A percentile compares a stretch with the other conserved stretches of the same genome.
Conservation (phyloP, 37 sponge, comb jelly and placozoan species). For the Eunapius fragilis region DNA sequence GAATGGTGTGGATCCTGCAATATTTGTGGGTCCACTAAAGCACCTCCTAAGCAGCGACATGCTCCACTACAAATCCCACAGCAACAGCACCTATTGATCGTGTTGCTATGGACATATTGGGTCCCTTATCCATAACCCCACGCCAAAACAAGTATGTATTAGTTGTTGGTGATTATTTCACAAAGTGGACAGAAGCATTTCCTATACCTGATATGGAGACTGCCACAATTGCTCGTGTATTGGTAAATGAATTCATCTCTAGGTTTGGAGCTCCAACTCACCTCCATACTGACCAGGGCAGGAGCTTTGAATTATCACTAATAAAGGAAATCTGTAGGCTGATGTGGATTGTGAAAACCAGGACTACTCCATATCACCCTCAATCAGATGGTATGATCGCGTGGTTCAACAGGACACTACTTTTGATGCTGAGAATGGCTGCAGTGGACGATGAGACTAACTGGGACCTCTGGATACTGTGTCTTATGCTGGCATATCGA, state of each 20-base stretch:
- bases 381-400: too few relatives aligned
- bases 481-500: too few relatives aligned
- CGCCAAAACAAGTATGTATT: conserved; percentile 12
- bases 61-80: background rate
- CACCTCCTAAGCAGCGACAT: too few relatives aligned
- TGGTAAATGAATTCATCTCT: conserved; percentile 16
- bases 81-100: conserved; percentile 15
- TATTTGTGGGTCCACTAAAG: conserved; percentile 12
- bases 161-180: conserved; percentile 29
- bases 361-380: too few relatives aligned
- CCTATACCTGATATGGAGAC: conserved; percentile 18
- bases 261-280: conserved; percentile 2
- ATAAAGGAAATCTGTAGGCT: background rate
- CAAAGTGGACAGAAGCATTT: conserved; percentile 13
- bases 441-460: too few relatives aligned
- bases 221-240: conserved; percentile 10
- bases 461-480: too few relatives aligned
- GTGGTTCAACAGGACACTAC: too few relatives aligned
- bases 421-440: too few relatives aligned
- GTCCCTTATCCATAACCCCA: background rate
- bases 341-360: too few relatives aligned
- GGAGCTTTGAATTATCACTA: conserved; percentile 9
- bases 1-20: too few relatives aligned
- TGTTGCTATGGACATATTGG: conserved; percentile 36
- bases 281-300: conserved; percentile 27